These are phyloP conservation scores for Lumbricus terrestris DNA, from an alignment of 2,888 invertebrate genomes.

Conservation along the genomic window DNA sequence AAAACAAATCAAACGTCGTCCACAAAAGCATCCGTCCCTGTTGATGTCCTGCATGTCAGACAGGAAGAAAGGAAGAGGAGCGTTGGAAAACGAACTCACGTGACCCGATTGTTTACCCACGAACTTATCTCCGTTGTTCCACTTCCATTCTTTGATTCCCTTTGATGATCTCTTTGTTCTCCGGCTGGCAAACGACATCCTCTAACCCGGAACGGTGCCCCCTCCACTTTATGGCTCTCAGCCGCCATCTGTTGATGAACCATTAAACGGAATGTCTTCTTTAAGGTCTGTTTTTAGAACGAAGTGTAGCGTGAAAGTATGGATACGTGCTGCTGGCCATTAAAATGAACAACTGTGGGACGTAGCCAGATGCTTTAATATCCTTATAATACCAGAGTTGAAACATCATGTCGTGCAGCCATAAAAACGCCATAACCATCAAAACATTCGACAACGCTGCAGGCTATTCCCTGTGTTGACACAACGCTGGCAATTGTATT, in stretches of 20 bases:
- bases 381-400: neutral
- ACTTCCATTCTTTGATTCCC: neutral
- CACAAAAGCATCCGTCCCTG: neutral
- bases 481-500: neutral
- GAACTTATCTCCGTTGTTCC: neutral
- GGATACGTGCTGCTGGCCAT: neutral
- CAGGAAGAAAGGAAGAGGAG: neutral
- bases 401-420: neutral
- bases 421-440: neutral
- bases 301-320: neutral
- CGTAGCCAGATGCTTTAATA: neutral
- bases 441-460: no score
- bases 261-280: neutral
- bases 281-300: neutral
- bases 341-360: neutral
- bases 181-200: neutral
- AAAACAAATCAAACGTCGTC: neutral
- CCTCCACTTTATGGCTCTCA: neutral
- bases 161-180: neutral
- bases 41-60: neutral
- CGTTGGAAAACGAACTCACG: neutral
- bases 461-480: neutral
- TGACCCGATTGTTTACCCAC: neutral
- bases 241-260: neutral
- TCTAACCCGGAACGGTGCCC: neutral